Evolutionary conservation across 2,113 vertebrate genomes (phyloP), one percentile per base, ranked within the genome.

Genomic region (Pogonocichla stellata): DNA sequence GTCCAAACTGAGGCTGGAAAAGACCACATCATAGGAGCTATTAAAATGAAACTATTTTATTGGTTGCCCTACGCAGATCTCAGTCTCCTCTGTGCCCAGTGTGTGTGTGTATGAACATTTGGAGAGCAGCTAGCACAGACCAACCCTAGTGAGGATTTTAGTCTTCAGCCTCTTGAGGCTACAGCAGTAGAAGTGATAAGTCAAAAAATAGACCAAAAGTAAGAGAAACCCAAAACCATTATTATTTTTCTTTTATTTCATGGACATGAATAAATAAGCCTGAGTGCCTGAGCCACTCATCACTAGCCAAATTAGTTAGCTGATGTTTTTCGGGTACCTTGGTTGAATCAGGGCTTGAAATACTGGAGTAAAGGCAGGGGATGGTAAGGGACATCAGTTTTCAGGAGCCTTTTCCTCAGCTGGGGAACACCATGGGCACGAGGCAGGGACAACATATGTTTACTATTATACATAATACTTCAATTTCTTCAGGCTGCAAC

Each of bases 401-500:
- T 86, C 64, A 66, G 29, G 10, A 88, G 67, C 16, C 51, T 80
- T 11, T 29, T 93, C 80, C 43, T 86, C 51, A 67, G 1, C 8
- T 1, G 2, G 33, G 38, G 67, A 94, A 51, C 75, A 88, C 34
- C 42, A 58, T 20, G 67, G 24, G 51, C 50, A 78, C 25, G 24
- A 86, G 72, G 38, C 14, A 2, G 33, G 43, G 43, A 80, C 67
- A 90, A 54, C 90, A 88, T 78, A 36, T 80, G 92, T 88, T 94
- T 95, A 93, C 64, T 51, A 74, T 96, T 94, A 95, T 42, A 28
- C 7, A 42, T 83, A 94, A 80, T 90, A 57, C 56, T 93, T 88
- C 75, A 51, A 92, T 96, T 93, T 95, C 91, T 97, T 88, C 92
- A 84, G 65, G 43, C 72, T 48, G 67, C 86, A 93, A 58, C 2